Base-by-base conservation (phyloP, 2,888 invertebrate genomes). In the Agrilus cyanescens region DNA sequence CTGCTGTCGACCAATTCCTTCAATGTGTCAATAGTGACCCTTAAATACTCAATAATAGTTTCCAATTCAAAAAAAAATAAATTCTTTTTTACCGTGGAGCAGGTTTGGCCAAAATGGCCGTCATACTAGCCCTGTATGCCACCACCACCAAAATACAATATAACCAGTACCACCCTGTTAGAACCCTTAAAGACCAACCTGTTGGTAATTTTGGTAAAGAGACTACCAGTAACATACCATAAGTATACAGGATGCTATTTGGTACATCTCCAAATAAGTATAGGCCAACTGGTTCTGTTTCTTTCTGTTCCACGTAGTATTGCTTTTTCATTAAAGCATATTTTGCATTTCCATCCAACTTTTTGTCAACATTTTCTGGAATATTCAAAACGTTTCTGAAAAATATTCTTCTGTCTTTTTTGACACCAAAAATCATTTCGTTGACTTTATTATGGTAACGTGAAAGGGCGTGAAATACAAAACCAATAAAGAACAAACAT, bases 131-230 rank as follows among this genome's bases (percentile, higher is more conserved):
- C 56, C 82, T 69, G 60, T 90, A 90, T 0, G 83, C 76, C 0
- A 86, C 85, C 0, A 83, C 82, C 4, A 88, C 72, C 4, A 88
- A 69, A 46, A 87, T 78, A 56, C 85, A 85, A 59, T 87, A 90
- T 2, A 88, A 62, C 87, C 87, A 89, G 66, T 87, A 89, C 81
- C 86, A 88, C 1, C 89, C 88, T 2, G 87, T 86, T 12, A 89
- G 69, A 20, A 88, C 69, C 30, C 88, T 71, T 33, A 89, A 69
- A 0, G 88, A 81, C 87, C 88, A 88, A 12, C 82, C 84, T 12
- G 74, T 72, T 0, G 88, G 87, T 51, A 87, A 68, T 56, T 75
- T 77, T 0, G 88, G 87, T 43, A 88, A 58, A 0, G 87, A 82
- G 18, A 89, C 82, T 48, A 85, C 76, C 5, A 88, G 67, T 37